Conservation (phyloP, 2,797 vertebrate species). For the Sphenopsis melanotis region DNA sequence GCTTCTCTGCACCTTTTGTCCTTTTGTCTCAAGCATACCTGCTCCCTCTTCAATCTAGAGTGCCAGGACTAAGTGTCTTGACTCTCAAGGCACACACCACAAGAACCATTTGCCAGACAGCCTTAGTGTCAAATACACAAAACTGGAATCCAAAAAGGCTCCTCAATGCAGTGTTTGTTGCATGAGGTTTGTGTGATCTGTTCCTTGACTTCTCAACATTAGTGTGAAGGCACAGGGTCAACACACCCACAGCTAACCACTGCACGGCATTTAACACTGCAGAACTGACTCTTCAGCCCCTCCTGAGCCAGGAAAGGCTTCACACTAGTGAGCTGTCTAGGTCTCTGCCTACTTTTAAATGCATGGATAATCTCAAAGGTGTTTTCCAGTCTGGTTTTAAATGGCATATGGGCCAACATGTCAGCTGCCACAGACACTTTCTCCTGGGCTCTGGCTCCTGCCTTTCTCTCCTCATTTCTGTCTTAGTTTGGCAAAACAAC, state of each 20-base stretch:
- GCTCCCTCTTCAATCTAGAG: background rate
- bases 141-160: background rate
- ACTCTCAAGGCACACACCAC: background rate
- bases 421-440: background rate
- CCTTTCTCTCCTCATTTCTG: background rate
- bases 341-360: background rate
- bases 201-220: background rate
- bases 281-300: background rate
- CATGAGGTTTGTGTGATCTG: background rate
- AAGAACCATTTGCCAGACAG: background rate
- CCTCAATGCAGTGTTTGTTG: background rate
- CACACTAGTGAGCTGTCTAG: background rate
- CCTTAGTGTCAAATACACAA: background rate
- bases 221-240: background rate
- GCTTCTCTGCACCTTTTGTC: background rate
- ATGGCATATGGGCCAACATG: fast-evolving
- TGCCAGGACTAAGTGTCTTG: background rate
- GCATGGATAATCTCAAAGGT: background rate
- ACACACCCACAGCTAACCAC: background rate
- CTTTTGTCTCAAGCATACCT: fast-evolving
- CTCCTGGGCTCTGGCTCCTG: background rate
- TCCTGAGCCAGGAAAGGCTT: background rate
- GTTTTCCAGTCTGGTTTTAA: background rate
- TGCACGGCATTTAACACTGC: background rate
- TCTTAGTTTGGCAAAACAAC: background rate